These are phyloP conservation scores for Ditula angustiorana DNA, from an alignment of 2,888 invertebrate species.

Conservation along the genomic window DNA sequence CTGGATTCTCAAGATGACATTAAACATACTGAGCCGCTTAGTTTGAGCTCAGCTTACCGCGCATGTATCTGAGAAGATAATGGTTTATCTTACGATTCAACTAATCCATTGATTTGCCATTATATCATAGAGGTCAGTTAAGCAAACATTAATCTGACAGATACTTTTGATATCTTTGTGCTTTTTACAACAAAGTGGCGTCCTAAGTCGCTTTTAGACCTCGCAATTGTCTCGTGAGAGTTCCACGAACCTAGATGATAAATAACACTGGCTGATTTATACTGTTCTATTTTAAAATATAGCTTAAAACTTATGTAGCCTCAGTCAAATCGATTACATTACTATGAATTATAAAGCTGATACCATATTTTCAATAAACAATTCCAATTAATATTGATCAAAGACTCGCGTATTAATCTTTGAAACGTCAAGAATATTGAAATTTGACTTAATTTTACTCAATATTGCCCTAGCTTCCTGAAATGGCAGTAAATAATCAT, in stretches of 20 bases:
- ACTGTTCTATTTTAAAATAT: not conserved
- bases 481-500: not conserved
- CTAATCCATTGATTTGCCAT: too few species aligned
- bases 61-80: too few species aligned
- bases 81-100: too few species aligned
- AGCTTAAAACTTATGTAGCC: not conserved
- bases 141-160: too few species aligned
- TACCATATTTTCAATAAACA: not conserved
- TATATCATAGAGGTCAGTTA: too few species aligned
- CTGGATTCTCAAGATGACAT: too few species aligned
- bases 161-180: too few species aligned
- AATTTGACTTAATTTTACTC: not conserved
- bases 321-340: not conserved
- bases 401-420: not conserved
- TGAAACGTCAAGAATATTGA: not conserved
- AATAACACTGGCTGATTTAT: not conserved
- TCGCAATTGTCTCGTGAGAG: not conserved
- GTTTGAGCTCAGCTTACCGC: too few species aligned
- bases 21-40: too few species aligned
- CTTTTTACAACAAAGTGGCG: not conserved
- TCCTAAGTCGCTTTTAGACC: not conserved
- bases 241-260: conserved; percentile 2
- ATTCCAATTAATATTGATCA: not conserved
- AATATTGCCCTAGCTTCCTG: not conserved
- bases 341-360: not conserved